phyloP scores from a whole-genome alignment of 1,140 invertebrate species.

The Glomeris maerens region DNA sequence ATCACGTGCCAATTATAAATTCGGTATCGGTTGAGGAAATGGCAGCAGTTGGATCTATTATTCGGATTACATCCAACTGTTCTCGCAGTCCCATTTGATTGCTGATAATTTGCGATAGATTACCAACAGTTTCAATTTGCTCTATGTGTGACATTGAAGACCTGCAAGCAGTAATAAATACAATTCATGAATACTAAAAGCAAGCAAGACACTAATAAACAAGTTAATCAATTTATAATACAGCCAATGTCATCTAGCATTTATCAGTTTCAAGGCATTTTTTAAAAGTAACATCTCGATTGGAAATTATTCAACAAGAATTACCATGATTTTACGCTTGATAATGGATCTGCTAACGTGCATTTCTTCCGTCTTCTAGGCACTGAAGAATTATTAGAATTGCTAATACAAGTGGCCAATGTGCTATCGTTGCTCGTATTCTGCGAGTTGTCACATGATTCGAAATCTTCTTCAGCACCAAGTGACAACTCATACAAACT shows the following conservation, averaged over 20 bases:
- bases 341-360: background rate
- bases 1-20: constrained; percentile 24
- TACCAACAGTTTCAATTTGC: constrained; percentile 16
- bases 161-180: constrained; percentile 20
- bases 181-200: background rate
- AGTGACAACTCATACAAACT: background rate
- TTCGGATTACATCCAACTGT: constrained; percentile 25
- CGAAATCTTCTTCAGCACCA: background rate
- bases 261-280: background rate
- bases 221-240: background rate
- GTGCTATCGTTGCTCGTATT: background rate
- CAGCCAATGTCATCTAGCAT: background rate
- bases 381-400: too few species aligned
- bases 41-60: constrained; percentile 22
- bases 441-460: background rate
- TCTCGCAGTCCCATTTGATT: constrained; percentile 23
- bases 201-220: background rate
- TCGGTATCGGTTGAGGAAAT: constrained; percentile 24
- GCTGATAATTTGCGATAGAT: constrained; percentile 23
- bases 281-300: background rate
- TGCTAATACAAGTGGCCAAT: too few species aligned
- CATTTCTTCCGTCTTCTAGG: too few species aligned
- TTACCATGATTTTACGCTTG: background rate
- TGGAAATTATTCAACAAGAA: background rate
- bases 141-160: constrained; percentile 10